A percentile compares a stretch with the other conserved stretches of the same genome.
phyloP scores from a whole-genome alignment of 2,797 vertebrate species.

The Esox lucius region DNA sequence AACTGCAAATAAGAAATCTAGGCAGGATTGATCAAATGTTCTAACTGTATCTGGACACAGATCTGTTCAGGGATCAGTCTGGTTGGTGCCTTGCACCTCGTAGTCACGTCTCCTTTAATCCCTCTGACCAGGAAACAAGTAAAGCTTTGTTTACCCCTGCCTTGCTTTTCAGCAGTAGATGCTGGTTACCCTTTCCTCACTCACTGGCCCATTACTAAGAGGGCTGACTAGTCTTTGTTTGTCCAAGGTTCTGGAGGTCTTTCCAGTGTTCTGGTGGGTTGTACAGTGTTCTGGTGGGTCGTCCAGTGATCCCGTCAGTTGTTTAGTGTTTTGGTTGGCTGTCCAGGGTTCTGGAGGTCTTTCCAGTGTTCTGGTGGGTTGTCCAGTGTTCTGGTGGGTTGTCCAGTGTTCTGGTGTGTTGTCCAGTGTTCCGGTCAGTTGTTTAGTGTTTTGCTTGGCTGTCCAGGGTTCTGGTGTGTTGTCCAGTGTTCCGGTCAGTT shows the following conservation, averaged over 20 bases:
- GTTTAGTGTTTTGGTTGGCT: no score
- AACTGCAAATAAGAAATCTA: not conserved
- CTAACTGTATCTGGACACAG: not conserved
- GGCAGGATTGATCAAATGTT: not conserved
- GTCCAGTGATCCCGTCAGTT: no score
- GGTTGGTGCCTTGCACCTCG: not conserved
- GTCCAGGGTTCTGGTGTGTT: no score
- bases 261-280: no score
- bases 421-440: conserved; percentile 5
- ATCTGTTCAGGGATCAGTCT: not conserved
- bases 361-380: no score
- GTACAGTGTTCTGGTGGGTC: no score
- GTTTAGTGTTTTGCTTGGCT: not conserved
- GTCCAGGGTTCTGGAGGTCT: no score
- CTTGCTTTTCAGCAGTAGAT: conserved; percentile 12
- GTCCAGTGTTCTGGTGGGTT: no score
- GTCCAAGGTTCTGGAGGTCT: no score
- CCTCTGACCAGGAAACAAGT: conserved; percentile 59
- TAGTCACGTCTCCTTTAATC: conserved; percentile 65
- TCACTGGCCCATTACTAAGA: conserved; percentile 26
- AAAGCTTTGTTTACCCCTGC: conserved; percentile 55
- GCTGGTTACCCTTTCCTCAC: conserved; percentile 42
- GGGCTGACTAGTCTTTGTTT: conserved; percentile 44
- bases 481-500: no score
- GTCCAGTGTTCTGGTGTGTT: conserved; percentile 7